phyloP scores from a whole-genome alignment of 2,888 invertebrate species.

The Stenchaetothrips biformis region DNA sequence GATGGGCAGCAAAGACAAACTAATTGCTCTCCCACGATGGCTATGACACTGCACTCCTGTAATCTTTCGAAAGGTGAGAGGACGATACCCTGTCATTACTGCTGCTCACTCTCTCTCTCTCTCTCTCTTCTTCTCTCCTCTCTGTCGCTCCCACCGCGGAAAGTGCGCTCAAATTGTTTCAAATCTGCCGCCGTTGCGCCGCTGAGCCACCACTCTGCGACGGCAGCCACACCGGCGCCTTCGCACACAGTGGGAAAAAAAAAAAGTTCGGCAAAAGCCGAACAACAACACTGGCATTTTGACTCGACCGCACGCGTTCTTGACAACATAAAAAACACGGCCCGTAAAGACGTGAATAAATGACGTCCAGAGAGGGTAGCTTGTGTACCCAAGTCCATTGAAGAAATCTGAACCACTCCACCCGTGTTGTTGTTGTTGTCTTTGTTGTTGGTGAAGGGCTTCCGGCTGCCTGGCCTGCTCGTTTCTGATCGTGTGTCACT shows the following conservation, averaged over 20 bases:
- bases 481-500: not conserved
- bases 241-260: not conserved
- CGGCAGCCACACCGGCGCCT: not conserved
- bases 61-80: constrained; percentile 12
- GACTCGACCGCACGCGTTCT: no score
- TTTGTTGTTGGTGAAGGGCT: no score
- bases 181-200: not conserved
- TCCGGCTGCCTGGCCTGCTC: not conserved
- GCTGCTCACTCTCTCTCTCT: not conserved
- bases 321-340: no score
- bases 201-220: not conserved
- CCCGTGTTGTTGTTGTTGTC: no score
- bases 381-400: no score
- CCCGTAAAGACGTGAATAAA: no score
- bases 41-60: constrained; percentile 10
- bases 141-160: not conserved
- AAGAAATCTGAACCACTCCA: no score
- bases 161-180: constrained; percentile 6
- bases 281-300: no score
- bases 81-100: constrained; percentile 1
- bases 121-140: not conserved
- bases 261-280: not conserved
- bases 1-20: constrained; percentile 13
- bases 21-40: constrained; percentile 23
- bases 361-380: no score